Evolutionary conservation across 2,113 vertebrate species (phyloP).

Genomic region (Nesogale talazaci): DNA sequence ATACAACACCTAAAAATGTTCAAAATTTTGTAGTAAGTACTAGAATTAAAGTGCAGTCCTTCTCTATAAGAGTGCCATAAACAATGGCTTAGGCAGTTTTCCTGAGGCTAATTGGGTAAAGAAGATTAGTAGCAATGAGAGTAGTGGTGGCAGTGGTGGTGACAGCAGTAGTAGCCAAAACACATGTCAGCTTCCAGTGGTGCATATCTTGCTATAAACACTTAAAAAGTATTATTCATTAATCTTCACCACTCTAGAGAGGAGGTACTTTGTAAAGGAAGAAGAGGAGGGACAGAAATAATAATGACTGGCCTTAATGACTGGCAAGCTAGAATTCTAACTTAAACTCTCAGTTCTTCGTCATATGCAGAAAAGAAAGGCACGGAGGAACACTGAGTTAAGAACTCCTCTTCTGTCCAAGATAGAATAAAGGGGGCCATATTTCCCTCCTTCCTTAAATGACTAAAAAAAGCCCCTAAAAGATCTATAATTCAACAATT

Average conservation of each 20-base stretch:
- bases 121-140: background rate
- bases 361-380: constrained; percentile 21
- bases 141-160: background rate
- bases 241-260: background rate
- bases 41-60: background rate
- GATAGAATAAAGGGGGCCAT: background rate
- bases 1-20: background rate
- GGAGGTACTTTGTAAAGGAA: background rate
- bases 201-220: constrained; percentile 37
- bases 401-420: background rate
- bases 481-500: background rate
- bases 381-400: background rate
- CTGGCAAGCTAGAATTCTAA: constrained; percentile 41
- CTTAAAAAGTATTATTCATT: constrained; percentile 22
- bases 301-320: constrained; percentile 25
- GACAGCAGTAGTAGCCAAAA: constrained; percentile 1
- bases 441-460: constrained; percentile 20
- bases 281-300: constrained; percentile 25
- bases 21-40: constrained; percentile 33
- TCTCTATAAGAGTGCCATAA: constrained; percentile 31
- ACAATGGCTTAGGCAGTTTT: background rate
- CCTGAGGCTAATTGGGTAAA: background rate
- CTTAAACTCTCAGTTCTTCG: background rate
- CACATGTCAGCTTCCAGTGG: constrained; percentile 1
- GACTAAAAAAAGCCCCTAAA: background rate